Evolutionary conservation across 1,140 invertebrate species (phyloP).

Genomic region (Pararge aegeria): DNA sequence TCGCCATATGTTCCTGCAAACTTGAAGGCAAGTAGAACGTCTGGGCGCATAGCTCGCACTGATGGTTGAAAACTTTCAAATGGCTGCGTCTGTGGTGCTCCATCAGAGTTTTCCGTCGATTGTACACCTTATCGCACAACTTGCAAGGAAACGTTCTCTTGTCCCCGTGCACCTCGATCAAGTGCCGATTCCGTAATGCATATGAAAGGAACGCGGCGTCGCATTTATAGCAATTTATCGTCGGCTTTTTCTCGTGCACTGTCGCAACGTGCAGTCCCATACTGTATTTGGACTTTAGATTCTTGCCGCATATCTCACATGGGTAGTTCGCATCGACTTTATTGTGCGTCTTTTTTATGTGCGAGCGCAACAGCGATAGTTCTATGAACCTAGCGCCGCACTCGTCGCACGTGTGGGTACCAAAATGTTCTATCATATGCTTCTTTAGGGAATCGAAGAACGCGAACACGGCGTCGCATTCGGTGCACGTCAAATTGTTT

Average conservation of each 20-base stretch:
- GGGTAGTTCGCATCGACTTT: constrained; percentile 59
- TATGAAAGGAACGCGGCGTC: constrained; percentile 63
- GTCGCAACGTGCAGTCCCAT: constrained; percentile 56
- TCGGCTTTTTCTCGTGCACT: constrained; percentile 63
- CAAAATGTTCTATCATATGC: constrained; percentile 68
- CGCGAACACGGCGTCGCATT: constrained; percentile 44
- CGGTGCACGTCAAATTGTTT: constrained; percentile 40
- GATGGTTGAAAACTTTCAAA: constrained; percentile 61
- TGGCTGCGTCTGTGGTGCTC: constrained; percentile 64
- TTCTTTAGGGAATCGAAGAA: constrained; percentile 64
- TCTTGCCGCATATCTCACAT: constrained; percentile 65
- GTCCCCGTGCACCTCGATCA: constrained; percentile 65
- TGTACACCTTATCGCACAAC: constrained; percentile 66
- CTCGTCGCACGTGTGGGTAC: constrained; percentile 61
- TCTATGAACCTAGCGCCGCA: constrained; percentile 66
- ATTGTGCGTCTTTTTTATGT: constrained; percentile 52
- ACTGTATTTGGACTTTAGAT: constrained; percentile 65
- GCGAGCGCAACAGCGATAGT: constrained; percentile 49
- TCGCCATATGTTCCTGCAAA: constrained; percentile 68
- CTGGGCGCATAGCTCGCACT: constrained; percentile 65
- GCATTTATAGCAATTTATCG: constrained; percentile 65
- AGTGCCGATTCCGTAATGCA: constrained; percentile 53
- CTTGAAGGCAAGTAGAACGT: constrained; percentile 61
- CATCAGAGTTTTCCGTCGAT: constrained; percentile 64
- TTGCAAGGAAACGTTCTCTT: constrained; percentile 63